Base-by-base conservation (phyloP, 2,888 invertebrate species). In the Chorisops tibialis region DNA sequence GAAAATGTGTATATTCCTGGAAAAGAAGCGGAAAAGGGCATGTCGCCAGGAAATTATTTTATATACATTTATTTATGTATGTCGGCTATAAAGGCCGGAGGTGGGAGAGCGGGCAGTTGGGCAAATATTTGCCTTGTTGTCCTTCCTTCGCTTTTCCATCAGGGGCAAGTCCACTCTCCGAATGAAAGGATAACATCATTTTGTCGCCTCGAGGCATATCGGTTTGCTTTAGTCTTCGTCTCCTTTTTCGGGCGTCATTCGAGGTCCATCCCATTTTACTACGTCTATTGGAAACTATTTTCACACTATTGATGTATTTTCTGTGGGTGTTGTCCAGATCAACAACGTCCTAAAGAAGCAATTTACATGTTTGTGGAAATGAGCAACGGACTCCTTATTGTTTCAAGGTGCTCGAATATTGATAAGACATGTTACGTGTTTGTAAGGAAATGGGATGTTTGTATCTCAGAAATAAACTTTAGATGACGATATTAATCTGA, bases 171-270 rank as follows among this genome's bases (percentile, higher is more conserved):
- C 51, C 39, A 52, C 51, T 52, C 19, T 19, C 11, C 16, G 38
- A 52, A 52, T 52, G 51, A 52, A 52, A 52, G 51, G 51, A 52
- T 52, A 52, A 52, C 51, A 52, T 38, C 38, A 19, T 16, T 22
- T 38, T 52, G 39, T 19, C 51, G 21, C 21, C 18, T 14, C 21
- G 19, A 18, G 19, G 45, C 22, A 22, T 47, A 47, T 47, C 21
- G 47, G 19, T 47, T 18, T 22, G 21, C 19, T 19, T 38, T 18
- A 18, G 19, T 38, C 39, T 9, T 39, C 38, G 16, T 14, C 9
- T 35, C 30, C 43, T 45, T 19, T 14, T 16, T 16, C 11, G 18
- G 18, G 3, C n/a, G n/a, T n/a, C n/a, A n/a, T n/a, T n/a, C n/a
- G 18, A 14, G 51, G 51, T 37, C 21, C 39, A 38, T 38, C 51